These are phyloP conservation scores for Tenthredo distinguenda DNA, from an alignment of 2,888 invertebrate genomes.

Conservation along the genomic window DNA sequence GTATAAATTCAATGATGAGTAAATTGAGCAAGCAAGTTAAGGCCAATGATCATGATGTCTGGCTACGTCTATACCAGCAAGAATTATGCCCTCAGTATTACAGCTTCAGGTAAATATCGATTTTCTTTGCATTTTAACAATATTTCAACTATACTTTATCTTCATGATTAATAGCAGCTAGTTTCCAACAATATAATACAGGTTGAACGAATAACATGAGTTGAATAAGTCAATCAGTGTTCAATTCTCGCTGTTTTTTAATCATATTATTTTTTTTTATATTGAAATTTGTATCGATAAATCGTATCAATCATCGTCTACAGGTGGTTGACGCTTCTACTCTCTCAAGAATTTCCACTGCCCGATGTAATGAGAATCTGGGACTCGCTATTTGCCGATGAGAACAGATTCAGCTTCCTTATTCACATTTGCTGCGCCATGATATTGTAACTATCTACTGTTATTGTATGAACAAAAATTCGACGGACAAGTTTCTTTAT, in stretches of 20 bases:
- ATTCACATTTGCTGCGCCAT: slow-evolving; percentile 97
- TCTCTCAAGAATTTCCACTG: slow-evolving; percentile 98
- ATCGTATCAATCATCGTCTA: slow-evolving; percentile 58
- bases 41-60: slow-evolving; percentile 88
- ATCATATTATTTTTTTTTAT: neutral
- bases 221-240: too few relatives aligned
- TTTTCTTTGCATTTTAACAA: neutral
- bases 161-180: too few relatives aligned
- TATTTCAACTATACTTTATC: too few relatives aligned
- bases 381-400: slow-evolving; percentile 97
- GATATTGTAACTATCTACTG: slow-evolving; percentile 90
- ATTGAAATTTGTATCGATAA: too few relatives aligned
- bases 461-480: slow-evolving; percentile 1
- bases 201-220: too few relatives aligned
- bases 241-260: too few relatives aligned
- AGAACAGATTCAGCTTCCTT: slow-evolving; percentile 93
- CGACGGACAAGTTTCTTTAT: neutral
- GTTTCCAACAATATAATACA: too few relatives aligned
- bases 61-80: slow-evolving; percentile 88
- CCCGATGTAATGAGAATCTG: slow-evolving; percentile 98
- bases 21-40: slow-evolving; percentile 88
- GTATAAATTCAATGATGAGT: slow-evolving; percentile 95
- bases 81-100: slow-evolving; percentile 97
- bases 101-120: slow-evolving; percentile 87
- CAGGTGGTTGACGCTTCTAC: slow-evolving; percentile 96